These are phyloP conservation scores for Patella depressa DNA, from an alignment of 2,888 invertebrate species.

Conservation along the genomic window DNA sequence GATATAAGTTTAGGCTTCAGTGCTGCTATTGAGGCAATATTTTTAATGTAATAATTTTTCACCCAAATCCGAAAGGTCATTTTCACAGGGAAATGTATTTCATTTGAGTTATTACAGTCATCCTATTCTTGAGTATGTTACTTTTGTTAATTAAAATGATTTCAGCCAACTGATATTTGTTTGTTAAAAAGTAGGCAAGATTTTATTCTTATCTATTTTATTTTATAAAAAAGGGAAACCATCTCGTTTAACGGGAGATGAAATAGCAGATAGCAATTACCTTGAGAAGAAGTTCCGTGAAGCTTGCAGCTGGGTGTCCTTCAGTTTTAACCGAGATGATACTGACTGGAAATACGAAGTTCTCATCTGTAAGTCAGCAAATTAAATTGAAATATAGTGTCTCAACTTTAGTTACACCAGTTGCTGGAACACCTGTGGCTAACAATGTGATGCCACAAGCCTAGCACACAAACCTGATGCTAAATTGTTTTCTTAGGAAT, in stretches of 20 bases:
- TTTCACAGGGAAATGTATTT: no score
- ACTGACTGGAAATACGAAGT: slow-evolving; percentile 71
- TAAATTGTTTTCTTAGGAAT: neutral
- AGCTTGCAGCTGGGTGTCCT: slow-evolving; percentile 70
- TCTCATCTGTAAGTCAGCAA: slow-evolving; percentile 64
- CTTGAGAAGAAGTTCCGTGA: slow-evolving; percentile 66
- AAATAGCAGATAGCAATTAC: slow-evolving; percentile 54
- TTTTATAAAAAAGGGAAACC: slow-evolving; percentile 60
- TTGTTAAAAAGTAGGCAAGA: no score
- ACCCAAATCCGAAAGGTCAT: no score
- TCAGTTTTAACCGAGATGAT: slow-evolving; percentile 69
- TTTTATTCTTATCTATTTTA: neutral
- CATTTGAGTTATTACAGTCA: neutral
- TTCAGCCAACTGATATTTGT: no score
- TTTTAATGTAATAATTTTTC: no score
- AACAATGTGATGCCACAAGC: neutral
- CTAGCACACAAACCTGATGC: neutral
- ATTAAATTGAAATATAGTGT: neutral
- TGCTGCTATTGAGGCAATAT: no score
- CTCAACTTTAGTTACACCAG: neutral
- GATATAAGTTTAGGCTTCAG: no score
- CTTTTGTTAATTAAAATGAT: no score
- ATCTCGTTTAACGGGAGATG: slow-evolving; percentile 53
- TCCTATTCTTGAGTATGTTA: neutral
- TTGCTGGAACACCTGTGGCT: neutral